These are phyloP conservation scores for Trichonephila inaurata DNA, from an alignment of 1,140 invertebrate species.

Conservation along the genomic window DNA sequence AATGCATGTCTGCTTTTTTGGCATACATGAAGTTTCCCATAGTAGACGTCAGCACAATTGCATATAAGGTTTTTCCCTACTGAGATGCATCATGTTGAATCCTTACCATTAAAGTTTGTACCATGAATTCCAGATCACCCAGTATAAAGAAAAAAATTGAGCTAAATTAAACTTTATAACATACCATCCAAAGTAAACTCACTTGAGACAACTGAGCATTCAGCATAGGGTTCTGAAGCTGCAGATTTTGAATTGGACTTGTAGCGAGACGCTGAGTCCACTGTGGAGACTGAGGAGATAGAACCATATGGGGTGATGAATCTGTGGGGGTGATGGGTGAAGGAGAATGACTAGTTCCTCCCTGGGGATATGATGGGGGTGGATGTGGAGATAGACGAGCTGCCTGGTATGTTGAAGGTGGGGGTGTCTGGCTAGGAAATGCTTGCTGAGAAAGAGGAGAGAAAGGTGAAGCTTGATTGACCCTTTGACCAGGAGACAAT, in stretches of 20 bases:
- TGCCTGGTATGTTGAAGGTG: slow-evolving; percentile 39
- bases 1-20: too few species aligned
- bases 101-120: too few species aligned
- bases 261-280: slow-evolving; percentile 34
- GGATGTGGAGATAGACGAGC: slow-evolving; percentile 54
- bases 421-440: slow-evolving; percentile 63
- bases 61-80: too few species aligned
- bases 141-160: too few species aligned
- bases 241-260: slow-evolving; percentile 77
- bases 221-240: slow-evolving; percentile 89
- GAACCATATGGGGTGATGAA: slow-evolving; percentile 32
- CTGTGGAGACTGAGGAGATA: slow-evolving; percentile 68
- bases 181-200: neutral
- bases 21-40: too few species aligned
- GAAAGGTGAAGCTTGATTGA: slow-evolving; percentile 77
- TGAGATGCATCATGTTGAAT: too few species aligned
- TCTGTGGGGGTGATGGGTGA: neutral
- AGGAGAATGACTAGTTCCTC: slow-evolving; percentile 69
- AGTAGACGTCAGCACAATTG: too few species aligned
- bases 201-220: slow-evolving; percentile 86
- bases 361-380: slow-evolving; percentile 57
- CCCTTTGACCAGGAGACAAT: slow-evolving; percentile 78
- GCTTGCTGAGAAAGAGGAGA: slow-evolving; percentile 59
- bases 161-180: too few species aligned
- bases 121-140: too few species aligned